A percentile compares a stretch with the other conserved stretches of the same genome.
Conservation (phyloP, 1,140 invertebrate genomes). For the Aphaenogaster ashmeadi region DNA sequence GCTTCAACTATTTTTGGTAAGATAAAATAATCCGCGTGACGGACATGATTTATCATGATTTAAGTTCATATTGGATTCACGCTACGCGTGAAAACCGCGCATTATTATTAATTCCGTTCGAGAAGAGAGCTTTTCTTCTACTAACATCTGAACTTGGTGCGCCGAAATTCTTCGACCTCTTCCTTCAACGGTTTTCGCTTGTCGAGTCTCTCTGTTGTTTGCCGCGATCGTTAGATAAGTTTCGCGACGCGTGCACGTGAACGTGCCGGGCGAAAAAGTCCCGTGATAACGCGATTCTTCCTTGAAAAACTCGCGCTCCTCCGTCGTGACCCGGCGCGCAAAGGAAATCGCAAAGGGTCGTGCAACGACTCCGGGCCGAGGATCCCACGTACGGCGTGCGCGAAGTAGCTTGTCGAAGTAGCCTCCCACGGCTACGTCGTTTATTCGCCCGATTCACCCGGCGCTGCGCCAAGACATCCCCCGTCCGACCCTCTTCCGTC, state of each 20-base stretch:
- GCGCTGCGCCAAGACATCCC: not conserved
- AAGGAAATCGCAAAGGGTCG: conserved; percentile 38
- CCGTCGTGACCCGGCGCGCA: conserved; percentile 33
- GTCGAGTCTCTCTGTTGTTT: conserved; percentile 28
- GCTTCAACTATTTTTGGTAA: not conserved
- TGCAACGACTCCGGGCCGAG: conserved; percentile 34
- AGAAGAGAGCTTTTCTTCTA: not conserved
- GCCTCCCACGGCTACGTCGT: conserved; percentile 30
- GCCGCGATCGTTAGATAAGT: conserved; percentile 51
- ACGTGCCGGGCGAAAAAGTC: not conserved
- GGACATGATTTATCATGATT: not conserved
- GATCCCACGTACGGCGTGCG: not conserved
- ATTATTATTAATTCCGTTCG: not conserved
- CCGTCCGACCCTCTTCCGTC: conserved; percentile 74
- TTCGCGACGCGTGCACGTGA: conserved; percentile 39
- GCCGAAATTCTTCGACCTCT: not conserved
- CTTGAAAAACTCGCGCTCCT: conserved; percentile 20
- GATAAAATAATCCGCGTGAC: not conserved
- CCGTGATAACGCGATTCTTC: conserved; percentile 42
- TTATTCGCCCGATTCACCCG: conserved; percentile 24
- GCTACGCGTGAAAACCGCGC: not conserved
- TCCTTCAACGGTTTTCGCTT: not conserved
- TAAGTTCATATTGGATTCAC: not conserved
- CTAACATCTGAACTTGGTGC: not conserved
- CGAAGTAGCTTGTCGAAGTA: conserved; percentile 38